phyloP scores from a whole-genome alignment of 2,113 vertebrate genomes.

The Mirounga angustirostris region DNA sequence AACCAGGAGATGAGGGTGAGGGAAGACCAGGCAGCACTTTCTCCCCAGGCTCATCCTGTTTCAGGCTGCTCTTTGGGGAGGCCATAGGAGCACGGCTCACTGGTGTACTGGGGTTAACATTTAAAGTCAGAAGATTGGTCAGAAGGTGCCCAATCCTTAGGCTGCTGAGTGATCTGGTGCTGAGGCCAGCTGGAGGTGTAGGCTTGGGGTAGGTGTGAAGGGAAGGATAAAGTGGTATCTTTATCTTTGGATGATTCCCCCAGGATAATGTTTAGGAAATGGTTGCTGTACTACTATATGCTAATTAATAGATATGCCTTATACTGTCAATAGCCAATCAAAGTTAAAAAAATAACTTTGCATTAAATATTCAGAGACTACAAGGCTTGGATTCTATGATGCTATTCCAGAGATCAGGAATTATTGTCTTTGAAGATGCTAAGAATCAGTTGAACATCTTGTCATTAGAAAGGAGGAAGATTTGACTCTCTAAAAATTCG shows the following conservation, averaged over 20 bases:
- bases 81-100: rapidly evolving
- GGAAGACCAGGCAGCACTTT: rapidly evolving
- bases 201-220: rapidly evolving
- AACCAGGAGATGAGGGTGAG: rapidly evolving
- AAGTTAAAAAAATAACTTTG: background rate
- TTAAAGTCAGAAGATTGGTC: rapidly evolving
- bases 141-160: background rate
- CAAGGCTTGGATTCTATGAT: rapidly evolving
- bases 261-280: background rate
- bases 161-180: background rate
- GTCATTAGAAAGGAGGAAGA: background rate
- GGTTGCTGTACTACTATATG: background rate
- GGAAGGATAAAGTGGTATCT: rapidly evolving
- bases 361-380: background rate
- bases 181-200: background rate
- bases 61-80: background rate
- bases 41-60: rapidly evolving
- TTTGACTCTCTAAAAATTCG: background rate
- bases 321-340: background rate
- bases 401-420: background rate
- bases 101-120: background rate
- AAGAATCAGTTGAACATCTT: background rate
- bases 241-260: background rate
- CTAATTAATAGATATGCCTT: background rate
- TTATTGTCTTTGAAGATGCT: background rate